Evolutionary conservation across 92 coral and sea anemone species (phyloP), one percentile per base, ranked within the genome.

Genomic region (Palythoa caribaeorum): DNA sequence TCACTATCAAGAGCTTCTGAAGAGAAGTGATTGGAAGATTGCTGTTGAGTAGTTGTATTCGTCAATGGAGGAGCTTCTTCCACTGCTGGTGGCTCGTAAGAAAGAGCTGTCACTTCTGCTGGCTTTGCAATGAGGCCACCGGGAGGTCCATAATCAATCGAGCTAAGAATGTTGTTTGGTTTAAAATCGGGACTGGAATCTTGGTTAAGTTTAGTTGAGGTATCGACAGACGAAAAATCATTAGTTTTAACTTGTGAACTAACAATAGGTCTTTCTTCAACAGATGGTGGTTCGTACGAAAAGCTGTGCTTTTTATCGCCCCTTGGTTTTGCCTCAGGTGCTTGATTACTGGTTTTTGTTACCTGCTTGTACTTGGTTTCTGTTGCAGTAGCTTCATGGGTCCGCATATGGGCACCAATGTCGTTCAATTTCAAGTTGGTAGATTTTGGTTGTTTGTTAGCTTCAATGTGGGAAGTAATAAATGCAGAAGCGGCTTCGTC

Each of bases 21-120:
- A 60, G 76, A 68, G 21, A 65, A 36, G 50, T 14, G 86, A 17
- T 20, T 81, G 55, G 86, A 47, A 20, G 76, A 20, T 11, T 81
- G 60, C 15, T 81, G 59, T 5, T 48, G 86, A 35, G 2, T 39
- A 38, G 57, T 60, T 10, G 86, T 44, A n/a, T 81, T 54, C 37
- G 75, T 48, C 44, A 66, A 20, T 35, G 86, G 76, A 44, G 86
- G 62, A 44, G 75, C 76, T 68, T 81, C 86, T 81, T 81, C 63
- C 9, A 81, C 86, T 21, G 86, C 75, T 66, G 86, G 86, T 1
- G 86, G 86, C 60, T 81, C 86, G 50, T 81, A 81, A 6, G 75
- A 65, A 14, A 66, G 55, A 2, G 75, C 86, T 44, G 75, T 81
- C 21, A 81, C 76, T 21, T 81, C 75, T 12, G 86, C 62, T 17